These are phyloP conservation scores for Etheostoma nigrum DNA, from an alignment of 2,797 vertebrate species.

Conservation along the genomic window DNA sequence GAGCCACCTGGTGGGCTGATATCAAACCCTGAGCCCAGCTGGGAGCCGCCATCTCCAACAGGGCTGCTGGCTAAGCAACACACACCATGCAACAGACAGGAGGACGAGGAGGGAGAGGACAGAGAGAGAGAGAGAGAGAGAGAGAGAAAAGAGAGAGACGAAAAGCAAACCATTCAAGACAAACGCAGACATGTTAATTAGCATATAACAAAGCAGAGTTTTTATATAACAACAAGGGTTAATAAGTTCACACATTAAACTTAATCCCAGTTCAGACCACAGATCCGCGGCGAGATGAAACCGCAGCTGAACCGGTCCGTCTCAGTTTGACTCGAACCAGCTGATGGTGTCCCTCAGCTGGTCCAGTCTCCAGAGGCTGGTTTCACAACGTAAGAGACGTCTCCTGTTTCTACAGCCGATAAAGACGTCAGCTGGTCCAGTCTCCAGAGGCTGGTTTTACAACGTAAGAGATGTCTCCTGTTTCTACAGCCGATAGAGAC, in stretches of 20 bases:
- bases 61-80: slow-evolving; percentile 89
- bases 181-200: slow-evolving; percentile 58
- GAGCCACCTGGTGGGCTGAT: slow-evolving; percentile 97
- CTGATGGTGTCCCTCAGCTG: too few relatives aligned
- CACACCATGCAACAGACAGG: slow-evolving; percentile 66
- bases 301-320: too few relatives aligned
- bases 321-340: too few relatives aligned
- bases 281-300: too few relatives aligned
- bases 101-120: background rate
- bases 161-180: slow-evolving; percentile 59
- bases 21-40: slow-evolving; percentile 99
- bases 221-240: background rate
- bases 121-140: background rate
- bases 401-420: too few relatives aligned
- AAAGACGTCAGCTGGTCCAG: too few relatives aligned
- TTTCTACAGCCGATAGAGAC: too few relatives aligned
- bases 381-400: too few relatives aligned
- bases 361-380: too few relatives aligned
- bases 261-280: too few relatives aligned
- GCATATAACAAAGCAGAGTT: slow-evolving; percentile 1
- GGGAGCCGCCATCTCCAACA: slow-evolving; percentile 98
- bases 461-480: too few relatives aligned
- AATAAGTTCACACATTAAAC: background rate
- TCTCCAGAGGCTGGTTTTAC: too few relatives aligned
- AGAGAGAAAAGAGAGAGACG: slow-evolving; percentile 7